Conservation (phyloP, 2,797 vertebrate genomes). For the Scolopax rusticola region DNA sequence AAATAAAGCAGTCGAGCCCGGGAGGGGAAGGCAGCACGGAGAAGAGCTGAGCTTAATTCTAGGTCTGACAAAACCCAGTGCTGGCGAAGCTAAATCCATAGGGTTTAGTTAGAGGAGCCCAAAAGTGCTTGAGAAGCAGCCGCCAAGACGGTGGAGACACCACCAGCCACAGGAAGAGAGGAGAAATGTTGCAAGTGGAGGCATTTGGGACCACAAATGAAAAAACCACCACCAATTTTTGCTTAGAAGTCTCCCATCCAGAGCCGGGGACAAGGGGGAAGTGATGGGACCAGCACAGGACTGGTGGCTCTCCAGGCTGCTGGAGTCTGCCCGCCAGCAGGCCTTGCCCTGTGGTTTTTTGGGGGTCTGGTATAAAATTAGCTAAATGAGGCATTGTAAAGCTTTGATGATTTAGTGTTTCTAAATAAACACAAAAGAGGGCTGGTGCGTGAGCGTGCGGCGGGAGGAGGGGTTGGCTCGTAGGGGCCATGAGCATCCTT, state of each 20-base stretch:
- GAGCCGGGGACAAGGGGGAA: neutral
- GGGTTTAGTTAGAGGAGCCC: neutral
- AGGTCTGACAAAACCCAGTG: neutral
- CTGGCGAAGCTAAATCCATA: neutral
- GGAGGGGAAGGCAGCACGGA: neutral
- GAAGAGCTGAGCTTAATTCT: neutral
- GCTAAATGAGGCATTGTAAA: neutral
- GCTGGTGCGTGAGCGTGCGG: accelerated
- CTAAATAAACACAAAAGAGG: neutral
- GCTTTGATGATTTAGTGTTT: neutral
- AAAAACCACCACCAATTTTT: neutral
- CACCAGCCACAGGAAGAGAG: neutral
- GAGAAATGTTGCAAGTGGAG: neutral
- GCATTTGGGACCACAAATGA: neutral
- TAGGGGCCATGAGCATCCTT: accelerated
- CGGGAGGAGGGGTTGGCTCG: neutral
- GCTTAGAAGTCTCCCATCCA: neutral
- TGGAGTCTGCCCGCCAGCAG: neutral
- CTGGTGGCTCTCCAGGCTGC: neutral
- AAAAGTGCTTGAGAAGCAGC: neutral
- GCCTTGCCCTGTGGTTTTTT: neutral
- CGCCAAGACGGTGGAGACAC: neutral
- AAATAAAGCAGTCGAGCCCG: neutral
- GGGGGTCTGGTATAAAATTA: neutral
- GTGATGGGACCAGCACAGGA: accelerated